These are phyloP conservation scores for Cyrtodaria siliqua DNA, from an alignment of 2,888 invertebrate species.

Conservation along the genomic window DNA sequence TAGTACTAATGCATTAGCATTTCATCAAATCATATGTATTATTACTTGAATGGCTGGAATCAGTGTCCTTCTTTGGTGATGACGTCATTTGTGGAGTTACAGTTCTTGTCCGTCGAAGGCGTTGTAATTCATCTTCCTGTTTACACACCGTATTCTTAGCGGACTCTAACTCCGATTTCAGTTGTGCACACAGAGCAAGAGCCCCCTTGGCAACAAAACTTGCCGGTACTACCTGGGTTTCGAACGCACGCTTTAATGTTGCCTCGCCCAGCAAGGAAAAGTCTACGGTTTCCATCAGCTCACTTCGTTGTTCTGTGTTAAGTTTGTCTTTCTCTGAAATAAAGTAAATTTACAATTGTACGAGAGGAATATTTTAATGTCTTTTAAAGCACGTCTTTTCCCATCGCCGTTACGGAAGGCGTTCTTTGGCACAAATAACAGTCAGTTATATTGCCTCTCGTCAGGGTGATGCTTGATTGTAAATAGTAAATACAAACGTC, in stretches of 20 bases:
- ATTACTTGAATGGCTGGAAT: conserved; percentile 60
- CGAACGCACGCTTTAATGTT: conserved; percentile 78
- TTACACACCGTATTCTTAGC: conserved; percentile 76
- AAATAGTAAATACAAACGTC: too few species aligned
- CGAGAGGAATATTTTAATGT: background rate
- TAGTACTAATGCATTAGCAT: too few species aligned
- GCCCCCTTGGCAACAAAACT: conserved; percentile 80
- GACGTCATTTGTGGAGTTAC: conserved; percentile 59
- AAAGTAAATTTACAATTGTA: too few species aligned
- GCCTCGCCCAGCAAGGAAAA: conserved; percentile 80
- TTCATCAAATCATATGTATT: too few species aligned
- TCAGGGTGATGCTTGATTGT: too few species aligned
- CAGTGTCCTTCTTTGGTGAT: conserved; percentile 49
- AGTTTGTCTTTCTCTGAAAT: conserved; percentile 76
- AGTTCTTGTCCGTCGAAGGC: conserved; percentile 57
- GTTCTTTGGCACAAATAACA: too few species aligned
- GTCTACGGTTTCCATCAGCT: conserved; percentile 79
- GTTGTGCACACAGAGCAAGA: conserved; percentile 76
- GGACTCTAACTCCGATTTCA: conserved; percentile 79
- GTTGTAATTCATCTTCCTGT: conserved; percentile 79
- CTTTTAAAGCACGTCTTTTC: too few species aligned
- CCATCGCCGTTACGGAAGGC: too few species aligned
- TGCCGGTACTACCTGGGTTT: conserved; percentile 80
- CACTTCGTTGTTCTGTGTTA: conserved; percentile 70
- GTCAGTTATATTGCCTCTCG: too few species aligned